These are phyloP conservation scores for Crioceris asparagi DNA, from an alignment of 2,888 invertebrate genomes.

Conservation along the genomic window DNA sequence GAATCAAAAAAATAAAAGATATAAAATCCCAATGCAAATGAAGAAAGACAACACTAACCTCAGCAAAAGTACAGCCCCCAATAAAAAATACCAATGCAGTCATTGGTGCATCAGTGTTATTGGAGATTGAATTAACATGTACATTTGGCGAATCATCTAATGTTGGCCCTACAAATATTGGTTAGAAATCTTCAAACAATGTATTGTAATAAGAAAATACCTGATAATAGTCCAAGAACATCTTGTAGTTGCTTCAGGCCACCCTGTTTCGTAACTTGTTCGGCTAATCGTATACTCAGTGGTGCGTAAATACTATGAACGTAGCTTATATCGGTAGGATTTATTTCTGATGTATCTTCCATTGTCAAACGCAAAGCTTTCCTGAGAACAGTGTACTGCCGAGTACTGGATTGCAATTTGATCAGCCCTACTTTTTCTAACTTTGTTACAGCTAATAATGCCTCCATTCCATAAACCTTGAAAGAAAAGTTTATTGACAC, in stretches of 20 bases:
- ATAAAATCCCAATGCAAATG: background rate
- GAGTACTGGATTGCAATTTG: slow-evolving; percentile 57
- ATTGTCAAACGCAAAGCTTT: slow-evolving; percentile 78
- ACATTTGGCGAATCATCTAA: slow-evolving; percentile 50
- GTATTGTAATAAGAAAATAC: slow-evolving; percentile 15
- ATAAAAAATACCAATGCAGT: slow-evolving; percentile 90
- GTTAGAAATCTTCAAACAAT: no score
- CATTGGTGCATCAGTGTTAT: slow-evolving; percentile 45
- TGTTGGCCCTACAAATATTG: slow-evolving; percentile 43
- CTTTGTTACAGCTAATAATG: slow-evolving; percentile 71
- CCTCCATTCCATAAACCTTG: slow-evolving; percentile 80
- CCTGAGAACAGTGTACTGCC: slow-evolving; percentile 65
- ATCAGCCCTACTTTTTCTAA: slow-evolving; percentile 80
- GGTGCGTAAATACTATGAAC: slow-evolving; percentile 92
- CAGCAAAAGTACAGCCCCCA: slow-evolving; percentile 94
- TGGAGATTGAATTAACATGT: slow-evolving; percentile 29
- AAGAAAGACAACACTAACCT: slow-evolving; percentile 40
- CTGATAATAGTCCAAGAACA: slow-evolving; percentile 72
- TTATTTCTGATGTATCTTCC: slow-evolving; percentile 76
- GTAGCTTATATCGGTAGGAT: slow-evolving; percentile 80
- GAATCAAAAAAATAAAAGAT: slow-evolving; percentile 4
- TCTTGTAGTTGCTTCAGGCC: slow-evolving; percentile 77
- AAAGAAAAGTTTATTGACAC: slow-evolving; percentile 6
- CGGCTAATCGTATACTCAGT: slow-evolving; percentile 75
- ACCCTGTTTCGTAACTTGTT: slow-evolving; percentile 64